Evolutionary conservation across 2,113 vertebrate genomes (phyloP).

Genomic region (Podiceps cristatus): DNA sequence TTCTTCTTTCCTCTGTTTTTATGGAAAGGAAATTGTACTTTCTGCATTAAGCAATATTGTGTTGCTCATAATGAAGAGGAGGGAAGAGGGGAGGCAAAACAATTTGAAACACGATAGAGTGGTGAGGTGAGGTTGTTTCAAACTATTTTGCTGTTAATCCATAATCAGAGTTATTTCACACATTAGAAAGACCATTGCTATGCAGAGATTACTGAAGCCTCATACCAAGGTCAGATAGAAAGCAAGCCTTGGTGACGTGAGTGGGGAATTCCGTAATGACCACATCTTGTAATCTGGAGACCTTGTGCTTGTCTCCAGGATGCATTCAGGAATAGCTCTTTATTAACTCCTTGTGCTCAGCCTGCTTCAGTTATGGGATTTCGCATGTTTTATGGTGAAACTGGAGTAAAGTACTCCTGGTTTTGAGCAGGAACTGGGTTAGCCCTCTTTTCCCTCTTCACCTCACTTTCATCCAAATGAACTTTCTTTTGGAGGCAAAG

Average conservation of each 20-base stretch:
- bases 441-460: not conserved
- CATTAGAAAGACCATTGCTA: slow-evolving; percentile 46
- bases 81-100: slow-evolving; percentile 12
- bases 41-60: not conserved
- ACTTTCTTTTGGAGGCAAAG: not conserved
- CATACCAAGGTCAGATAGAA: slow-evolving; percentile 50
- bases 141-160: not conserved
- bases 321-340: not conserved
- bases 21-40: slow-evolving; percentile 8
- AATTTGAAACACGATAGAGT: not conserved
- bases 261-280: slow-evolving; percentile 43
- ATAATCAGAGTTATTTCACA: slow-evolving; percentile 27
- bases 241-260: slow-evolving; percentile 27
- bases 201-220: slow-evolving; percentile 32
- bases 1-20: not conserved
- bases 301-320: slow-evolving; percentile 37
- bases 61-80: slow-evolving; percentile 47
- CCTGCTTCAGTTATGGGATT: not conserved
- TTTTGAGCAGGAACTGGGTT: not conserved
- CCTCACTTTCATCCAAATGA: not conserved
- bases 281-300: slow-evolving; percentile 62
- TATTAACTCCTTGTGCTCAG: slow-evolving; percentile 26
- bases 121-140: not conserved
- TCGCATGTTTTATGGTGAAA: not conserved
- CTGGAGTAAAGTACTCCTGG: not conserved